Evolutionary conservation across 2,888 invertebrate genomes (phyloP), one percentile per base, ranked within the genome.

Genomic region (Brachynemurus nebulosus): DNA sequence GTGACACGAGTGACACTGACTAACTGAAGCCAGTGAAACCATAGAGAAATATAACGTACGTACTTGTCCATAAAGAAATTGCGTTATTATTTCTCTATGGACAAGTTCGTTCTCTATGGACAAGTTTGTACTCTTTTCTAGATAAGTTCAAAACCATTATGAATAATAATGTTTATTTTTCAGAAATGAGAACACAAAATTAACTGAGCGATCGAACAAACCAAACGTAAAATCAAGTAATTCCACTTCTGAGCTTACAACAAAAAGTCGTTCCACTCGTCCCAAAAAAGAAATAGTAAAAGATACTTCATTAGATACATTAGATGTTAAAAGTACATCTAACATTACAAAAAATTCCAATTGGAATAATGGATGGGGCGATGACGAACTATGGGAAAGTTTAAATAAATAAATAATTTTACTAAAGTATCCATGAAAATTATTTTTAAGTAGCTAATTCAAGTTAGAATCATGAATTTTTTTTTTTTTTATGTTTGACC

Each of bases 361-460:
- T 33, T 60, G 59, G 57, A 60, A 65, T 47, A 62, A 63, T 45
- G 68, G 65, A 52, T 71, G 65, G 60, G 70, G 70, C 42, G 76
- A 75, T 51, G 75, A 76, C 54, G 74, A 74, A 56, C 66, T 74
- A 35, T 75, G 75, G 75, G 69, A 74, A 55, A 68, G 71, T 57
- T 59, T 75, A 50, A 74, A 74, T 61, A 70, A 72, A 54, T 79
- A 64, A 73, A 16, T 33, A 9, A 4, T 16, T 33, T 14, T 33
- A 33, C 16, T 33, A 33, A 33, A 33, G n/a, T n/a, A n/a, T n/a
- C n/a, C n/a, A n/a, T n/a, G n/a, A n/a, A n/a, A n/a, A n/a, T n/a
- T n/a, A n/a, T n/a, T n/a, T n/a, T n/a, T n/a, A n/a, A n/a, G n/a
- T n/a, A n/a, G n/a, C n/a, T n/a, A n/a, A n/a, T n/a, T n/a, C n/a